Conservation (phyloP, 2,888 invertebrate species). For the Anodontia alba region DNA sequence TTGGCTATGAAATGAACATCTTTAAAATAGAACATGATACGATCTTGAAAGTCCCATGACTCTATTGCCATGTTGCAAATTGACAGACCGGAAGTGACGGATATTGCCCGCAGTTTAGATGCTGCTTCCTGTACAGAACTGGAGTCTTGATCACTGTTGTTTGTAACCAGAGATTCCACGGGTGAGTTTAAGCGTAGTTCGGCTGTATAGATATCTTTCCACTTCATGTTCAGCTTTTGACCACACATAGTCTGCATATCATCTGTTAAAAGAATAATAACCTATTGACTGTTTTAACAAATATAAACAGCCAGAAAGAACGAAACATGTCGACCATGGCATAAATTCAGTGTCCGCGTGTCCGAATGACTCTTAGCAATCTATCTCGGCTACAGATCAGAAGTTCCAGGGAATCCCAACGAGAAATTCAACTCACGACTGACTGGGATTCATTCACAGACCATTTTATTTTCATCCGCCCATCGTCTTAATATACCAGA, state of each 20-base stretch:
- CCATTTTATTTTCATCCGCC: no score
- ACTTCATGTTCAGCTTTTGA: slow-evolving; percentile 38
- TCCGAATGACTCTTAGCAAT: no score
- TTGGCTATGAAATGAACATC: slow-evolving; percentile 18
- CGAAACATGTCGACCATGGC: no score
- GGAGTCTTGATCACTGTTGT: background rate
- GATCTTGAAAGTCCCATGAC: slow-evolving; percentile 57
- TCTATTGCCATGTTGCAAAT: slow-evolving; percentile 37
- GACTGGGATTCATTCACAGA: no score
- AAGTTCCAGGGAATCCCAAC: no score
- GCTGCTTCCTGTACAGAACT: no score
- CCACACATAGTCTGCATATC: slow-evolving; percentile 50
- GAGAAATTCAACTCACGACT: no score
- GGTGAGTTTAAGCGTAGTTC: slow-evolving; percentile 14
- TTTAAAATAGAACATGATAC: slow-evolving; percentile 50
- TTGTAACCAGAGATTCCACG: background rate
- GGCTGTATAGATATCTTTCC: slow-evolving; percentile 46
- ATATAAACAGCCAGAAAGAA: no score
- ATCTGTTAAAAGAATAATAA: slow-evolving; percentile 30
- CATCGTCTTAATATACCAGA: no score
- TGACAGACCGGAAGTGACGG: background rate
- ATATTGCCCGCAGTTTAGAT: no score
- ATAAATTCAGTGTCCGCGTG: no score
- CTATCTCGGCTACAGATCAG: no score
- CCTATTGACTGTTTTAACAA: background rate